A percentile compares a stretch with the other conserved stretches of the same genome.
These are phyloP conservation scores for Redunca redunca DNA, from an alignment of 2,113 vertebrate genomes.

Conservation along the genomic window DNA sequence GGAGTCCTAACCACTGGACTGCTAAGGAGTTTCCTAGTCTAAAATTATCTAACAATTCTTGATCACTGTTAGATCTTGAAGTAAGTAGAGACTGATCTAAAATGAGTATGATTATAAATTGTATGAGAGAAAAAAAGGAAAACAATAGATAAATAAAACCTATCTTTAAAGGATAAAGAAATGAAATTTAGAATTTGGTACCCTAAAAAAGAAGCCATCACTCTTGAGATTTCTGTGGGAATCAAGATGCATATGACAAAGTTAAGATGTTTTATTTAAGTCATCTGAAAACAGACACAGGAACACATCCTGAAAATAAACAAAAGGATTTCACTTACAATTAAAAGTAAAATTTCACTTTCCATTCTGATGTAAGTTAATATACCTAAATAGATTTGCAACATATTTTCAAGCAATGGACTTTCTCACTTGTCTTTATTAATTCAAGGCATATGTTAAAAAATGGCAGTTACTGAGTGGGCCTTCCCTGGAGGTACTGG, in stretches of 20 bases:
- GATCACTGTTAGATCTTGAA: neutral
- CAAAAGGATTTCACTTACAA: neutral
- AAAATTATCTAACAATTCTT: neutral
- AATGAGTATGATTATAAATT: neutral
- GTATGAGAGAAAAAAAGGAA: neutral
- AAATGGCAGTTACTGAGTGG: neutral
- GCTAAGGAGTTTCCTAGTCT: neutral
- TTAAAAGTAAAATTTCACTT: neutral
- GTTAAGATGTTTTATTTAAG: neutral
- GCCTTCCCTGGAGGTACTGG: neutral
- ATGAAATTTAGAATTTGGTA: neutral
- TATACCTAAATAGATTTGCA: neutral
- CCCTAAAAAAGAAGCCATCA: constrained; percentile 3
- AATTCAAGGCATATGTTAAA: neutral
- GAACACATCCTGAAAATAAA: neutral
- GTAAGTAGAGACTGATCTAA: neutral
- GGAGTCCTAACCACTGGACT: neutral
- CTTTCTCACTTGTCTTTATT: neutral
- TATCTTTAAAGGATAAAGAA: neutral
- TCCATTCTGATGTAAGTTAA: neutral
- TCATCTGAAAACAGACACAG: neutral
- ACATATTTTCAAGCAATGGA: neutral
- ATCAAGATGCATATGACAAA: neutral
- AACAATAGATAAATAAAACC: neutral
- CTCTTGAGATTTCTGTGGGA: neutral